Evolutionary conservation across 2,888 invertebrate species (phyloP).

Genomic region (Leptinotarsa peninsularis): DNA sequence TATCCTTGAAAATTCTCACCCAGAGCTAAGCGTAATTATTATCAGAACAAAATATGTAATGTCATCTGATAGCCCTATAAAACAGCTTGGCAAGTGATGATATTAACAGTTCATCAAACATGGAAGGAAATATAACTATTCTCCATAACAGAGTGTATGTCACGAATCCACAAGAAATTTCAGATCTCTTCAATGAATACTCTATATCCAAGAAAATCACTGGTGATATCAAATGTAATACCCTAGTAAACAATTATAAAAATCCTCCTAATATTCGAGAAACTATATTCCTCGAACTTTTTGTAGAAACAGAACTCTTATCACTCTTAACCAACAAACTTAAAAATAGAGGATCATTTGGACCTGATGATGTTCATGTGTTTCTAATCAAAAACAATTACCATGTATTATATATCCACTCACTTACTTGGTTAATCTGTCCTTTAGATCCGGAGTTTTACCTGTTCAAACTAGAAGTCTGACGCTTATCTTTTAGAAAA

Average conservation of each 20-base stretch:
- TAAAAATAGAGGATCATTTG: neutral
- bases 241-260: neutral
- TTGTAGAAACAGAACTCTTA: neutral
- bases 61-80: constrained; percentile 11
- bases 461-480: neutral
- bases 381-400: neutral
- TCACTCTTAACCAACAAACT: neutral
- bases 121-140: neutral
- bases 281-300: neutral
- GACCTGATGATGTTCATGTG: neutral
- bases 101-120: neutral
- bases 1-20: neutral
- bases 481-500: neutral
- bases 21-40: constrained; percentile 5
- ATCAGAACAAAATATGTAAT: constrained; percentile 17
- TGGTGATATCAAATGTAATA: neutral
- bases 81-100: constrained; percentile 19
- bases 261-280: neutral
- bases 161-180: neutral
- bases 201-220: neutral
- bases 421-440: neutral
- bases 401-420: neutral
- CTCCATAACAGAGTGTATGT: neutral
- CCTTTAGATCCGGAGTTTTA: neutral
- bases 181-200: neutral